phyloP scores from a whole-genome alignment of 92 coral and sea anemone species.

The Chrysogorgia sp. region DNA sequence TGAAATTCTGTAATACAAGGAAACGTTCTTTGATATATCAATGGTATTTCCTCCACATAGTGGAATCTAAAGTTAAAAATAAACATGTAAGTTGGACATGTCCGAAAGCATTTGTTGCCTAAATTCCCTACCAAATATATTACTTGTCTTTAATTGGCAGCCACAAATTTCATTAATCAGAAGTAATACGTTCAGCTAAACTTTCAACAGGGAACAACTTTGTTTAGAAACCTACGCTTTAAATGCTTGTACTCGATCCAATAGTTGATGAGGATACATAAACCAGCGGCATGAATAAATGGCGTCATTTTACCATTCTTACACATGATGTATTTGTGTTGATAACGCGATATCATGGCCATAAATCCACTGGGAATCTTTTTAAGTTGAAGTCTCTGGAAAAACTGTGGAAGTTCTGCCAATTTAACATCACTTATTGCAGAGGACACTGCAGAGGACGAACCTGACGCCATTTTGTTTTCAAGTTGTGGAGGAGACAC shows the following conservation, averaged over 20 bases:
- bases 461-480: conserved; percentile 33
- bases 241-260: conserved; percentile 44
- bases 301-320: conserved; percentile 48
- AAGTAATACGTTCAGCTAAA: too few relatives aligned
- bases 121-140: too few relatives aligned
- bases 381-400: conserved; percentile 1
- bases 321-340: conserved; percentile 33
- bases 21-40: background rate
- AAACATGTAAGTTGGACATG: too few relatives aligned
- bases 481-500: background rate
- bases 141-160: too few relatives aligned
- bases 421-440: conserved; percentile 36
- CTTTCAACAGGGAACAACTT: too few relatives aligned
- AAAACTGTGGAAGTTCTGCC: conserved; percentile 28
- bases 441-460: background rate
- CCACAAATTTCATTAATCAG: too few relatives aligned
- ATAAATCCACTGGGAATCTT: conserved; percentile 38
- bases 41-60: conserved; percentile 40
- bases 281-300: conserved; percentile 36
- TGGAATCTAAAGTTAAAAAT: conserved; percentile 12
- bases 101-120: too few relatives aligned
- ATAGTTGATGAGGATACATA: conserved; percentile 30
- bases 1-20: background rate
- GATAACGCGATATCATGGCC: conserved; percentile 42
- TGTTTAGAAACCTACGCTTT: conserved; percentile 22